Evolutionary conservation across 2,888 invertebrate genomes (phyloP), one percentile per base, ranked within the genome.

Genomic region (Scaptomyza polygonia): DNA sequence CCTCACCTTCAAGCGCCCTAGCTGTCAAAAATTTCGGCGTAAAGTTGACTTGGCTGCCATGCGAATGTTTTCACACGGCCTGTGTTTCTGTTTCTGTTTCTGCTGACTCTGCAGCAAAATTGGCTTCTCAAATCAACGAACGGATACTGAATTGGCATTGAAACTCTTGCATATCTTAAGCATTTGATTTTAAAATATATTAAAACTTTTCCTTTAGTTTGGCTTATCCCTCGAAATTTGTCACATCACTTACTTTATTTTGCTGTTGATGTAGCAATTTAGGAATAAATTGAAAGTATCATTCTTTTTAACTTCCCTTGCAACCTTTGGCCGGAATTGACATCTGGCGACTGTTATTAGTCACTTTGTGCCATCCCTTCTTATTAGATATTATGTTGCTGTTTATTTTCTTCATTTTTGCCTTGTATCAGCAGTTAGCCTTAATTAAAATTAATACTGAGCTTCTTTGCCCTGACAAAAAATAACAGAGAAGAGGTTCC

Each of bases 31-130:
- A 75, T 62, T 64, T 43, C 70, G 73, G 73, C 84, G 80, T 84
- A 59, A 84, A 74, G 81, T 81, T 74, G 86, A 81, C 86, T 86
- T 84, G 68, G 71, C 67, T 77, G 81, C 66, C 78, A 61, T 61
- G 64, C 65, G 67, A 48, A 62, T 62, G 67, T 77, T 77, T 74
- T 74, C 67, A 64, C 77, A 54, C 77, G 67, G 59, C 62, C 55
- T 53, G 59, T 34, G 65, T 3, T 30, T 48, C 47, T 30, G 47
- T 1, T 47, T 36, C 16, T 34, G 64, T 4, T 30, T 12, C 12
- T 32, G 51, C 42, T 53, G 59, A 61, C 66, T 68, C 66, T 68
- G 39, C 42, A 9, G 14, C 14, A 39, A 5, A 3, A 16, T 1
- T 16, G 4, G 16, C 48, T 72, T 62, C 62, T 58, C 27, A 66